Base-by-base conservation (phyloP, 2,113 vertebrate species). In the Pholis gunnellus region DNA sequence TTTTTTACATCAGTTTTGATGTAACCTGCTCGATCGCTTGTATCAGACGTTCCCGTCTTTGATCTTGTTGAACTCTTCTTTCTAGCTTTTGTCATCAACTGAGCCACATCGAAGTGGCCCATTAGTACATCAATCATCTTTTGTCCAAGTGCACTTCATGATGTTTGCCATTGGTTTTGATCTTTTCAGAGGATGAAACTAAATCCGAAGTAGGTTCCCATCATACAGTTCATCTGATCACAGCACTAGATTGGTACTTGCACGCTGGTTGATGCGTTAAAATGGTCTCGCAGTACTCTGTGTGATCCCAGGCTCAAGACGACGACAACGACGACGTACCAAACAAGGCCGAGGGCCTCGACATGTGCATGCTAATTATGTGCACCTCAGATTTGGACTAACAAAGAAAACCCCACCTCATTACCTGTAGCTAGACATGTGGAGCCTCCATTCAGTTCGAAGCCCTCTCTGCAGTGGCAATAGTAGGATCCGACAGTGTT, bases 391-490 rank as follows among this genome's bases (percentile, higher is more conserved):
- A 38, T 76, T 31, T 29, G 4, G 31, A 42, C 15, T 4, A 36
- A 36, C 5, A 17, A 25, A 14, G 18, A 75, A 66, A 48, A 7
- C 2, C 2, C 4, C 15, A 17, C 1, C 0, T 61, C 5, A 10
- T 84, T 92, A 97, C 97, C 97, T 95, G 93, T 82, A 72, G 95
- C 95, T 34, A 77, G 78, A 3, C 97, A 99, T 15, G 44, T 0
- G 0, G 94, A 94, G 66, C 81, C 85, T 0, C 88, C 93, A 14
- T 75, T 65, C 56, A 95, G 89, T 50, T 67, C 90, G 69, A 97
- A 96, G 29, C 97, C 97, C 17, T 92, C 79, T 57, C 91, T 75
- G 79, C 97, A 99, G 13, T 66, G 44, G 0, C 97, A 98, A 61
- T 82, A 92, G 84, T 95, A 97, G 42, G 96, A 92, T 0, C 97